Evolutionary conservation across 1,140 invertebrate species (phyloP).

Genomic region (Chironomus striatipennis): DNA sequence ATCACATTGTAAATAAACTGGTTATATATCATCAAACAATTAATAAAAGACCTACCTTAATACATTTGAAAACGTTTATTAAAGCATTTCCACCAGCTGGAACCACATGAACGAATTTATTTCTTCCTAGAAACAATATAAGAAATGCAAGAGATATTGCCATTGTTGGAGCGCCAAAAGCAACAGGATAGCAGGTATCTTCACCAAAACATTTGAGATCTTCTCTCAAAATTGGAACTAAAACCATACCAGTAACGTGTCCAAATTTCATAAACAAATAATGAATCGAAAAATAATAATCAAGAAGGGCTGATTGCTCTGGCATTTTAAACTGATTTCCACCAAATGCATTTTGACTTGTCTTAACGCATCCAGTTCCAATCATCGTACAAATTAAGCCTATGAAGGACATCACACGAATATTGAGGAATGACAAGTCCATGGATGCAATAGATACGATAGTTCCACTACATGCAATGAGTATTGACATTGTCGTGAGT

Average conservation of each 20-base stretch:
- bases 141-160: conserved; percentile 47
- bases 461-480: background rate
- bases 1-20: too few species aligned
- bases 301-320: background rate
- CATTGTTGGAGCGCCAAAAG: conserved; percentile 53
- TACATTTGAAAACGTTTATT: conserved; percentile 42
- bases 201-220: conserved; percentile 48
- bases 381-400: background rate
- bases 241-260: conserved; percentile 47
- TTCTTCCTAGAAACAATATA: conserved; percentile 47
- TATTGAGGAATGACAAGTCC: background rate
- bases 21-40: too few species aligned
- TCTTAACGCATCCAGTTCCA: background rate
- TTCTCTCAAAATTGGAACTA: conserved; percentile 50
- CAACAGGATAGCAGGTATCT: conserved; percentile 52
- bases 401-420: background rate
- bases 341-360: conserved; percentile 1
- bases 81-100: conserved; percentile 47
- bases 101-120: conserved; percentile 44
- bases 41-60: conserved; percentile 30
- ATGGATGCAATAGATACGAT: background rate
- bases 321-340: background rate
- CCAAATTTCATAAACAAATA: conserved; percentile 50
- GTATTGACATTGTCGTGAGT: background rate
- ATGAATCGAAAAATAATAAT: background rate